A percentile compares a stretch with the other conserved stretches of the same genome.
Conservation (phyloP, 2,797 vertebrate genomes). For the Luscinia luscinia region DNA sequence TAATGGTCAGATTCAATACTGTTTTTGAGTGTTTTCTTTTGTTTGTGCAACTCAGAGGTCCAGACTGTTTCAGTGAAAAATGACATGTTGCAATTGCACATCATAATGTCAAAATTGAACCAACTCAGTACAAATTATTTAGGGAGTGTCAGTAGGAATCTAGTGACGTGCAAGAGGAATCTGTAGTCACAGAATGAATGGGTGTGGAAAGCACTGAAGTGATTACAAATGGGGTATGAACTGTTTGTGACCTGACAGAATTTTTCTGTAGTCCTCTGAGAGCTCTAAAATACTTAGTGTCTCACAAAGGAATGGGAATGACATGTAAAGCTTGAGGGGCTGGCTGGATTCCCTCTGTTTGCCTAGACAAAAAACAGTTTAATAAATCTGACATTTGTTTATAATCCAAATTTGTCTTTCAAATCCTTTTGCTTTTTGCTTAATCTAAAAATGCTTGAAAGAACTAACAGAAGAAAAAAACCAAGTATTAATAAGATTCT, state of each 20-base stretch:
- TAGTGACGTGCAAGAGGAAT: not conserved
- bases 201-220: not conserved
- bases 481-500: not conserved
- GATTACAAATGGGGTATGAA: not conserved
- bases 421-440: conserved; percentile 3
- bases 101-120: not conserved
- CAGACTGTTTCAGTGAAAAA: not conserved
- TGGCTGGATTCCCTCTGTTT: not conserved
- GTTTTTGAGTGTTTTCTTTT: not conserved
- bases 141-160: not conserved
- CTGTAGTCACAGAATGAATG: not conserved
- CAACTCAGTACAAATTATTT: not conserved
- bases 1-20: not conserved
- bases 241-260: not conserved
- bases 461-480: not conserved
- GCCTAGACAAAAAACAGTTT: not conserved
- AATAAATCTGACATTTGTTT: conserved; percentile 33
- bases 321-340: not conserved
- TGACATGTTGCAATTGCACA: not conserved
- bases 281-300: not conserved
- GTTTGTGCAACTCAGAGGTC: not conserved
- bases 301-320: not conserved
- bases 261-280: not conserved
- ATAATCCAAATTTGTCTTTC: conserved; percentile 4
- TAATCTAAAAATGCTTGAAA: conserved; percentile 10